Evolutionary conservation across 2,113 vertebrate genomes (phyloP).

Genomic region (Glaucomys volans): DNA sequence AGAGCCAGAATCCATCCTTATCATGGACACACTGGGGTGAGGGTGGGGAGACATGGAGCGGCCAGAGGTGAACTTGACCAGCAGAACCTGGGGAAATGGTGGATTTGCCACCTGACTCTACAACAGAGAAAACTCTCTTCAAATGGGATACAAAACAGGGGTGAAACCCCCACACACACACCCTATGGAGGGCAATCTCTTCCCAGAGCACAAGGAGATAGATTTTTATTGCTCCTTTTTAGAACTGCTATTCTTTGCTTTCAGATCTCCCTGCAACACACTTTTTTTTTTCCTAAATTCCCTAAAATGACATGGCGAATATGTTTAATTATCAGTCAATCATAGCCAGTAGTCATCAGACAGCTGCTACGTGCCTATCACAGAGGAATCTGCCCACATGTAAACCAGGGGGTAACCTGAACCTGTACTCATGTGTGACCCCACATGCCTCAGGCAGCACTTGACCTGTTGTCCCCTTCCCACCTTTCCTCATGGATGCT

Average conservation of each 20-base stretch:
- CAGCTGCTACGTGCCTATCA: constrained; percentile 2
- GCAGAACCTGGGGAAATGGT: not conserved
- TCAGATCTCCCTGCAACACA: constrained; percentile 31
- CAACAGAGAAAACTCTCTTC: not conserved
- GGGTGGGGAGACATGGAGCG: not conserved
- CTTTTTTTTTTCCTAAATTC: not conserved
- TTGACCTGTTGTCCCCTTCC: not conserved
- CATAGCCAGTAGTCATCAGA: constrained; percentile 52
- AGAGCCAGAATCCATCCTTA: not conserved
- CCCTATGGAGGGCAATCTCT: not conserved
- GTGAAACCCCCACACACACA: not conserved
- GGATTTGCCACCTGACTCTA: not conserved
- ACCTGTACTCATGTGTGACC: not conserved
- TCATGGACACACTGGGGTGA: not conserved
- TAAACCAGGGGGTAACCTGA: not conserved
- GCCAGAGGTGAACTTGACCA: not conserved
- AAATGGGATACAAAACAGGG: too few species aligned
- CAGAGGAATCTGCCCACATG: not conserved
- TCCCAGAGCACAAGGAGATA: not conserved
- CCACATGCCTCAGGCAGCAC: not conserved
- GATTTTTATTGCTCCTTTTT: not conserved
- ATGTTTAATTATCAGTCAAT: constrained; percentile 67
- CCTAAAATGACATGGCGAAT: constrained; percentile 40
- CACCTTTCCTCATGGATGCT: not conserved
- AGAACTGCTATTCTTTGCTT: not conserved